Percentiles rank a stretch among this genome's conserved stretches.
Evolutionary conservation across 2,797 vertebrate genomes (phyloP).

Genomic region (Alectoris magna): DNA sequence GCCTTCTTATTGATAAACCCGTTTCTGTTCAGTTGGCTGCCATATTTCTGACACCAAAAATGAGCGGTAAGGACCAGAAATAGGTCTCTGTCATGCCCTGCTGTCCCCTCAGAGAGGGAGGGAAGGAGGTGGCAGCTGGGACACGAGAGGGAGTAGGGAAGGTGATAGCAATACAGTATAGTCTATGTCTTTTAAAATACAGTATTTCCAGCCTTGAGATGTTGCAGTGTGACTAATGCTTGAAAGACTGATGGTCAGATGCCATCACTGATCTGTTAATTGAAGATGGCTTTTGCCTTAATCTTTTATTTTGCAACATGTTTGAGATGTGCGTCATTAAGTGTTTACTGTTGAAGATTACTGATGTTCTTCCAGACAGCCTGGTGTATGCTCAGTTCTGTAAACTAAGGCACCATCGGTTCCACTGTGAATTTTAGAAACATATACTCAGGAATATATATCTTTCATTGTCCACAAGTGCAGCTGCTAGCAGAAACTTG

Average conservation of each 20-base stretch:
- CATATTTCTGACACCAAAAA: neutral
- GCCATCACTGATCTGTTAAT: slow-evolving; percentile 38
- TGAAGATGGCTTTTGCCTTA: slow-evolving; percentile 64
- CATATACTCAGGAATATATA: slow-evolving; percentile 22
- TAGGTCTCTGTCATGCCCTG: neutral
- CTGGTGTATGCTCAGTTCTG: slow-evolving; percentile 12
- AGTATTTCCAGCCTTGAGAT: neutral
- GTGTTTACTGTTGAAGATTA: slow-evolving; percentile 57
- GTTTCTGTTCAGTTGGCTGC: neutral
- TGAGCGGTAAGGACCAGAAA: neutral
- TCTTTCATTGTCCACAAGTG: neutral
- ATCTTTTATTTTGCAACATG: slow-evolving; percentile 49
- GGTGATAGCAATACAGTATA: neutral
- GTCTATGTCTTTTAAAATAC: neutral
- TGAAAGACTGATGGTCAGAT: slow-evolving; percentile 31
- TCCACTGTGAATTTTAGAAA: slow-evolving; percentile 48
- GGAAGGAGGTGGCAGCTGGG: neutral
- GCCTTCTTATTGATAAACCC: neutral
- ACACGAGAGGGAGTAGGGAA: neutral
- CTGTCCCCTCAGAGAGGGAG: neutral
- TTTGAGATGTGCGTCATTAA: slow-evolving; percentile 39
- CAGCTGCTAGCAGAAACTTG: slow-evolving; percentile 52
- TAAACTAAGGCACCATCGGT: neutral
- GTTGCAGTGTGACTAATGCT: neutral
- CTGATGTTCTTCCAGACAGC: slow-evolving; percentile 46